Evolutionary conservation across 2,113 vertebrate genomes (phyloP).

Genomic region (Pantherophis guttatus): DNA sequence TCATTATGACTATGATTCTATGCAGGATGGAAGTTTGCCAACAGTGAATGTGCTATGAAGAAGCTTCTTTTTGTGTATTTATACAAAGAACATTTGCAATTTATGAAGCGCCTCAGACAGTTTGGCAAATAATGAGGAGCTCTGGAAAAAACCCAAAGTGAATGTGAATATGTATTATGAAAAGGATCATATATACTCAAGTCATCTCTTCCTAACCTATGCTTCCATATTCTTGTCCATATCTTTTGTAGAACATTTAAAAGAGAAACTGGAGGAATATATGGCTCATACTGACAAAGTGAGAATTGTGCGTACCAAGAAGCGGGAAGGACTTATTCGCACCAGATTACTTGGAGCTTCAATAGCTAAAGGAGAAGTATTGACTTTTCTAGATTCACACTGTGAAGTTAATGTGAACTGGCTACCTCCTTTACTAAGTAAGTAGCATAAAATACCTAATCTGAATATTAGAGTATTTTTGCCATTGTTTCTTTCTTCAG

Average conservation of each 20-base stretch:
- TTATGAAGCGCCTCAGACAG: slow-evolving; percentile 24
- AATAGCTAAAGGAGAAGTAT: slow-evolving; percentile 82
- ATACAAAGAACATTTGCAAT: slow-evolving; percentile 42
- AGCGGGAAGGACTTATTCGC: slow-evolving; percentile 85
- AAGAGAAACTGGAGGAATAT: slow-evolving; percentile 81
- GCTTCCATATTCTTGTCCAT: slow-evolving; percentile 6
- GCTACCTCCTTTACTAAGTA: slow-evolving; percentile 87
- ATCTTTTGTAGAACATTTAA: slow-evolving; percentile 78
- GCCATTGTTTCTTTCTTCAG: not conserved
- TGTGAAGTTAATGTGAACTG: slow-evolving; percentile 91
- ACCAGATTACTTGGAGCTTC: slow-evolving; percentile 85
- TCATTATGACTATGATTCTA: slow-evolving; percentile 38
- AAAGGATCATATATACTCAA: slow-evolving; percentile 19
- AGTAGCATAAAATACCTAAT: slow-evolving; percentile 52
- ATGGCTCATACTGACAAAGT: slow-evolving; percentile 85
- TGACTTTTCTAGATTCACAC: slow-evolving; percentile 89
- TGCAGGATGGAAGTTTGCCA: slow-evolving; percentile 35
- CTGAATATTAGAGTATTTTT: not conserved
- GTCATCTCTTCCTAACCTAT: slow-evolving; percentile 26
- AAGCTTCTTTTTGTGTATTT: slow-evolving; percentile 38
- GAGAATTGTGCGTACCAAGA: slow-evolving; percentile 85
- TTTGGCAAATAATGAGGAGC: slow-evolving; percentile 36
- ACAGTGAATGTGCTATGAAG: slow-evolving; percentile 8
- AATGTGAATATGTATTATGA: not conserved
- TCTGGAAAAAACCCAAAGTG: not conserved